These are phyloP conservation scores for Echinarachnius parma DNA, from an alignment of 53 echinoderm and acorn worm genomes.

Conservation along the genomic window DNA sequence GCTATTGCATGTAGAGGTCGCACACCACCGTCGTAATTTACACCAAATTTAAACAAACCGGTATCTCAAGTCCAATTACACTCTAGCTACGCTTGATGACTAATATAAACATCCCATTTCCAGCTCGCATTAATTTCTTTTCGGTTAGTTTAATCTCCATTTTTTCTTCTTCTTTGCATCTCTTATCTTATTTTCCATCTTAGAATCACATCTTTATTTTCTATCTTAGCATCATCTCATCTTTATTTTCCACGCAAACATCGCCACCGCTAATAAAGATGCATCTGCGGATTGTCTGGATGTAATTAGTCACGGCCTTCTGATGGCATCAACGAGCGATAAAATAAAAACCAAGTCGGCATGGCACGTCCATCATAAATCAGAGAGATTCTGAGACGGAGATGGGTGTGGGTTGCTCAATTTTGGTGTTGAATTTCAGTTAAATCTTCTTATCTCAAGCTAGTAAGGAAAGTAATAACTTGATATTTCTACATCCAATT, in stretches of 20 bases:
- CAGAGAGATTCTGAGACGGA: no score
- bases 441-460: no score
- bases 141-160: not conserved
- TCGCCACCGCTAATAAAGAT: not conserved
- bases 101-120: conserved; percentile 11
- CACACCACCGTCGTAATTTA: no score
- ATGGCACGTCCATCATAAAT: conserved; percentile 14
- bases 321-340: not conserved
- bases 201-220: no score
- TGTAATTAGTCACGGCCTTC: conserved; percentile 25
- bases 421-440: no score
- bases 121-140: no score
- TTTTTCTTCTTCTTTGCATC: not conserved
- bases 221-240: no score
- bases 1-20: no score
- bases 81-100: not conserved
- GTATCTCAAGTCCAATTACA: not conserved
- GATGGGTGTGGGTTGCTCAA: no score
- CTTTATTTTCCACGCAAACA: not conserved
- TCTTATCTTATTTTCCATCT: no score
- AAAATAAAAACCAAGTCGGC: conserved; percentile 16
- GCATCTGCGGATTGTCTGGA: not conserved
- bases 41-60: conserved; percentile 15
- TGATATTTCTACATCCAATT: no score
- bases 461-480: no score